These are phyloP conservation scores for Actenoides hombroni DNA, from an alignment of 2,113 vertebrate genomes.

Conservation along the genomic window DNA sequence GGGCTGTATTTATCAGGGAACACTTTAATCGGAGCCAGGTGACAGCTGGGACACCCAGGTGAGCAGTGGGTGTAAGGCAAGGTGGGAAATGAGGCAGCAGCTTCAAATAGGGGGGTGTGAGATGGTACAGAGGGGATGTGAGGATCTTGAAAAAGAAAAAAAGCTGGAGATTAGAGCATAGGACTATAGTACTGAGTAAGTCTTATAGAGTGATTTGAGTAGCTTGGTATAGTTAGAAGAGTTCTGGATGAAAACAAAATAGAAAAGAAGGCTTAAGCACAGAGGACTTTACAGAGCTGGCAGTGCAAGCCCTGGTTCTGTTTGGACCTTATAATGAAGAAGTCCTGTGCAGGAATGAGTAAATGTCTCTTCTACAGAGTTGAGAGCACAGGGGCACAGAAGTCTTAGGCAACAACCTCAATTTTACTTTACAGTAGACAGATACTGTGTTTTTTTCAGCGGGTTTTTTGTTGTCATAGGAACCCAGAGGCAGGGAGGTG, in stretches of 20 bases:
- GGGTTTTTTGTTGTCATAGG: not conserved
- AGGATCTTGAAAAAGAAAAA: no score
- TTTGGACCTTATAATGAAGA: not conserved
- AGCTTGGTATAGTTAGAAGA: no score
- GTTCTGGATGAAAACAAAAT: not conserved
- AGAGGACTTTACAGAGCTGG: not conserved
- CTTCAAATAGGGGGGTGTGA: not conserved
- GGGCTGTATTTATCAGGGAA: not conserved
- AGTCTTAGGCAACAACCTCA: not conserved
- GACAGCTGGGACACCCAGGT: not conserved
- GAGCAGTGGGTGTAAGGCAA: not conserved
- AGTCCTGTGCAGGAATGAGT: fast-evolving
- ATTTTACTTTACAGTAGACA: not conserved
- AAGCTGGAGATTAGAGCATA: not conserved
- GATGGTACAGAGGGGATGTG: fast-evolving
- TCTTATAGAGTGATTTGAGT: fast-evolving
- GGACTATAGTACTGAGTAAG: fast-evolving
- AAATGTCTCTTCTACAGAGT: not conserved
- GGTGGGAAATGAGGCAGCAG: not conserved
- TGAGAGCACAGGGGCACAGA: not conserved
- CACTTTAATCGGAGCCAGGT: not conserved
- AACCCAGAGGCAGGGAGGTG: not conserved
- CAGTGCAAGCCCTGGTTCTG: not conserved
- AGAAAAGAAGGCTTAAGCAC: not conserved
- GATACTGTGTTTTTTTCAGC: not conserved